phyloP scores from a whole-genome alignment of 1,140 invertebrate species.

The Ooceraea biroi region DNA sequence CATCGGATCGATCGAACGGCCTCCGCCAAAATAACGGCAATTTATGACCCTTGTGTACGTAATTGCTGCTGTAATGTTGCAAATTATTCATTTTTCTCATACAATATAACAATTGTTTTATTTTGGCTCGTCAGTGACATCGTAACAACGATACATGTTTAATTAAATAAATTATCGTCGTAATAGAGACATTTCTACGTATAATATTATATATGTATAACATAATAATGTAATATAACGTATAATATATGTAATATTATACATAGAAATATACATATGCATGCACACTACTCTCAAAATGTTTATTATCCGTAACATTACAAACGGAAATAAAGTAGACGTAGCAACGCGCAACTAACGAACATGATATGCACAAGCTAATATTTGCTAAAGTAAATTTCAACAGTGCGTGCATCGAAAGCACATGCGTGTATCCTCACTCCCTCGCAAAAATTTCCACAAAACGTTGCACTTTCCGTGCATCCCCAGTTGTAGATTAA shows the following conservation, averaged over 20 bases:
- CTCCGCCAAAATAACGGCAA: constrained; percentile 36
- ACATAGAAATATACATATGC: no score
- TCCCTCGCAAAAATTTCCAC: background rate
- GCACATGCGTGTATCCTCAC: no score
- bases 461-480: constrained; percentile 5
- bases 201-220: background rate
- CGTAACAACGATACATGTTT: background rate
- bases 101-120: background rate
- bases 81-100: background rate
- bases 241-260: no score
- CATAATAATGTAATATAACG: no score
- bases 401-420: constrained; percentile 12
- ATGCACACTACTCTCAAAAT: no score
- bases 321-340: constrained; percentile 17
- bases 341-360: background rate
- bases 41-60: background rate
- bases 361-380: background rate
- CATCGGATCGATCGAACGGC: constrained; percentile 22
- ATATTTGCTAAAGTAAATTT: constrained; percentile 2
- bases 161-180: background rate
- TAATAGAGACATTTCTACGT: background rate
- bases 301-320: background rate
- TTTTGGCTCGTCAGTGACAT: background rate
- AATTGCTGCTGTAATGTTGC: background rate
- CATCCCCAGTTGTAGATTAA: constrained; percentile 17